Evolutionary conservation across 1,140 invertebrate genomes (phyloP), one percentile per base, ranked within the genome.

Genomic region (Medauroidea extradentata): DNA sequence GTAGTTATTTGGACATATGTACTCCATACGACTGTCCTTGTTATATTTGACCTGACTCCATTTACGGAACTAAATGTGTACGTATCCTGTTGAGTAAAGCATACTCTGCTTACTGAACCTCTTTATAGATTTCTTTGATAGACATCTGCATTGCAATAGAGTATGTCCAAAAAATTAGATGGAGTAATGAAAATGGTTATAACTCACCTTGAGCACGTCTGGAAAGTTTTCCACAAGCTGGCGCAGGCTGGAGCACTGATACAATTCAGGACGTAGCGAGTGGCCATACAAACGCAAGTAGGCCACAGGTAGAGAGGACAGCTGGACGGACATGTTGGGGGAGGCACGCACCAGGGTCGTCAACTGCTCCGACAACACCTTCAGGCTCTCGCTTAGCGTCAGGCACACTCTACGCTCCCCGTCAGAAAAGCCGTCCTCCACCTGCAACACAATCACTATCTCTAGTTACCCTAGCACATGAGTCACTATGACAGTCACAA

Each of bases 201-300:
- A 48, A 57, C 29, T 62, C 69, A 83, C 79, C 69, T 78, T 76
- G 3, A 83, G 67, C 53, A 72, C 75, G 57, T 78, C 73, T 14
- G 69, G 64, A 13, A 86, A 70, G 66, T 80, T 81, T 25, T 73
- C 66, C 52, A 85, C 67, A 1, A 86, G 67, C 53, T 84, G 76
- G 44, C 76, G 66, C 11, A 84, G 64, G 5, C 79, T 77, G 57
- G 70, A 66, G 56, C 80, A 83, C 18, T 77, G 76, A 64, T 83
- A 85, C 2, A 74, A 66, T 54, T 80, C 73, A 0, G 82, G 83
- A 65, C 78, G 79, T 8, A 87, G 63, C 8, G 79, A 75, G 68
- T 82, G 85, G 2, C 83, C 83, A 67, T 78, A 84, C 63, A 82
- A 77, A 63, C 73, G 75, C 2, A 80, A 57, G 65, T 82, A 85